Conservation (phyloP, 2,113 vertebrate genomes). For the Spizaetus ornatus region DNA sequence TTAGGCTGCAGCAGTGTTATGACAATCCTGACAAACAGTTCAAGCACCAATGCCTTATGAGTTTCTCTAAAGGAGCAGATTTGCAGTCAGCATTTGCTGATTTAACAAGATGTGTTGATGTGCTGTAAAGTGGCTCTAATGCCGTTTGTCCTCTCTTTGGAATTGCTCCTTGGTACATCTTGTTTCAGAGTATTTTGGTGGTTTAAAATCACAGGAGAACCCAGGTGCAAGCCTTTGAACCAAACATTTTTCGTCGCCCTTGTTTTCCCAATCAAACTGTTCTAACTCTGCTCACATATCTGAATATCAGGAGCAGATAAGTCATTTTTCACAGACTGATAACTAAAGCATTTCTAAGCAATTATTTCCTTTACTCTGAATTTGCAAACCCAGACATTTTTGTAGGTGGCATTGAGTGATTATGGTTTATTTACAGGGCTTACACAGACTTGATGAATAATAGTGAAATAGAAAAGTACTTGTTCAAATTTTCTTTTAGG, state of each 20-base stretch:
- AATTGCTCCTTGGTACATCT: background rate
- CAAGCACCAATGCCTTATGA: background rate
- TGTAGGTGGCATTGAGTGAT: slow-evolving; percentile 3
- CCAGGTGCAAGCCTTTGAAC: background rate
- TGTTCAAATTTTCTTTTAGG: background rate
- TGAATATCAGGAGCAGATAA: slow-evolving; percentile 1
- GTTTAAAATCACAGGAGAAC: background rate
- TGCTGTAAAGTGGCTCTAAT: background rate
- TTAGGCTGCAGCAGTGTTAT: background rate
- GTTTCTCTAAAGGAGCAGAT: background rate
- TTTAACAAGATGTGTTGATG: background rate
- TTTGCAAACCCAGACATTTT: slow-evolving; percentile 17
- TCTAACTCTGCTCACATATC: background rate
- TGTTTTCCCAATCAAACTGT: background rate
- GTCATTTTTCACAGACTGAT: background rate
- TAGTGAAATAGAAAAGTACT: slow-evolving; percentile 26
- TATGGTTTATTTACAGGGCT: background rate
- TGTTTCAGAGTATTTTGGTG: background rate
- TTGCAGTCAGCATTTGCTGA: slow-evolving; percentile 10
- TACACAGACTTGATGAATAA: slow-evolving; percentile 6
- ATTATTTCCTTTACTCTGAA: background rate
- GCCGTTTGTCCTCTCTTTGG: background rate
- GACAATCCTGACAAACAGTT: background rate
- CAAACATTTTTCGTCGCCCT: background rate
- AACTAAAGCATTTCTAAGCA: background rate